Evolutionary conservation across 1,140 invertebrate species (phyloP), one percentile per base, ranked within the genome.

Genomic region (Drosophila leontia): DNA sequence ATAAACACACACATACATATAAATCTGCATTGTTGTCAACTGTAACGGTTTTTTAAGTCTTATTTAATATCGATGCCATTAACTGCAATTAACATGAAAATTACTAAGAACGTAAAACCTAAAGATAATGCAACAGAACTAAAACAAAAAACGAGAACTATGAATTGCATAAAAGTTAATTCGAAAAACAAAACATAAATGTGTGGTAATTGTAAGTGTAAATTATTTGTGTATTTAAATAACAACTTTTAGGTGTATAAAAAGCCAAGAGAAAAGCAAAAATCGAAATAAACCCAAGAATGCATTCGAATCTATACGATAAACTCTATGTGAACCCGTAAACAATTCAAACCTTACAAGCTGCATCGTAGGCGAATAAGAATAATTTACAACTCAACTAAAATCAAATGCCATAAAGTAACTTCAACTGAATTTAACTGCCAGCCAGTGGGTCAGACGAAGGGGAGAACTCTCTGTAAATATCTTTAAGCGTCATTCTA

Each of bases 161-260:
- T 67, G 44, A 78, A 78, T 68, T 57, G 75, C 55, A 77, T 77
- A 48, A 75, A 59, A 19, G 63, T 57, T 65, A 55, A 81, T 45
- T 55, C 58, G 50, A 64, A 67, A 50, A 48, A 45, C 6, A 63
- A 62, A 50, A 71, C 34, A 61, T 69, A 75, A 72, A 62, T 79
- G 78, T 88, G 80, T 88, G 84, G 77, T 87, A 87, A 88, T 75
- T 62, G 59, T 87, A 87, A 87, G 84, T 87, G 84, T 87, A 87
- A 87, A 87, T 84, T 87, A 87, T 87, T 84, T 87, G 84, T 88
- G 84, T 88, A 88, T 88, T 87, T 84, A 84, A 87, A 88, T 78
- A 69, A 77, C 80, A 75, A 88, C 82, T 88, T 88, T 84, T 87
- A 84, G 84, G 62, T 84, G 80, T 87, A 84, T 71, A 78, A 60